phyloP scores from a whole-genome alignment of 2,797 vertebrate genomes.

The Ptychadena robeensis region DNA sequence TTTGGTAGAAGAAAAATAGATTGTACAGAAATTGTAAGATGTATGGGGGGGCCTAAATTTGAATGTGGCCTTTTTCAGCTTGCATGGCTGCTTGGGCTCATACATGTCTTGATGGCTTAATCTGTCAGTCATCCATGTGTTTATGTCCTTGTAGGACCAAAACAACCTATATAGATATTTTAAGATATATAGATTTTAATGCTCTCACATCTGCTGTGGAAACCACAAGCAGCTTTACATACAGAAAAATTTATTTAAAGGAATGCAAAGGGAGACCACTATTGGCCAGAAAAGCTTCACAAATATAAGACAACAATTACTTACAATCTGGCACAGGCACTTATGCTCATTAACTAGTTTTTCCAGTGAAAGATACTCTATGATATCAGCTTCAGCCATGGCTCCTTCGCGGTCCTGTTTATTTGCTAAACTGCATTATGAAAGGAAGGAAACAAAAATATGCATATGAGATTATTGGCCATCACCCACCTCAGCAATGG shows the following conservation, averaged over 20 bases:
- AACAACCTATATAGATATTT: too few species aligned
- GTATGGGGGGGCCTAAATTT: too few species aligned
- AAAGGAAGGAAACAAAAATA: conserved; percentile 16
- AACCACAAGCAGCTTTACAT: not conserved
- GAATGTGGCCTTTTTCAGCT: too few species aligned
- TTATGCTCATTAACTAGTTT: conserved; percentile 94
- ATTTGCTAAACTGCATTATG: conserved; percentile 85
- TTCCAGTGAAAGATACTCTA: conserved; percentile 89
- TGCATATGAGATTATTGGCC: not conserved
- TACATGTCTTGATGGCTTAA: too few species aligned
- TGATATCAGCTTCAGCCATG: conserved; percentile 90
- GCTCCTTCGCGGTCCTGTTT: conserved; percentile 94
- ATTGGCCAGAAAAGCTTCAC: not conserved
- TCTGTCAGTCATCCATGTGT: too few species aligned
- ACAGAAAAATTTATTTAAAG: too few species aligned
- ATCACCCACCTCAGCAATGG: not conserved
- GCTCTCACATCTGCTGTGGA: not conserved
- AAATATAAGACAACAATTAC: conserved; percentile 65
- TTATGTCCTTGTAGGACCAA: too few species aligned
- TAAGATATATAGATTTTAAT: too few species aligned
- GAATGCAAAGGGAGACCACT: not conserved
- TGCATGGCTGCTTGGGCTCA: too few species aligned
- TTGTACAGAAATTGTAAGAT: too few species aligned
- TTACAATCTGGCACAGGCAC: conserved; percentile 94
- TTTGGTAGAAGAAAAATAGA: too few species aligned